Evolutionary conservation across 2,113 vertebrate genomes (phyloP).

Genomic region (Microtus oregoni): DNA sequence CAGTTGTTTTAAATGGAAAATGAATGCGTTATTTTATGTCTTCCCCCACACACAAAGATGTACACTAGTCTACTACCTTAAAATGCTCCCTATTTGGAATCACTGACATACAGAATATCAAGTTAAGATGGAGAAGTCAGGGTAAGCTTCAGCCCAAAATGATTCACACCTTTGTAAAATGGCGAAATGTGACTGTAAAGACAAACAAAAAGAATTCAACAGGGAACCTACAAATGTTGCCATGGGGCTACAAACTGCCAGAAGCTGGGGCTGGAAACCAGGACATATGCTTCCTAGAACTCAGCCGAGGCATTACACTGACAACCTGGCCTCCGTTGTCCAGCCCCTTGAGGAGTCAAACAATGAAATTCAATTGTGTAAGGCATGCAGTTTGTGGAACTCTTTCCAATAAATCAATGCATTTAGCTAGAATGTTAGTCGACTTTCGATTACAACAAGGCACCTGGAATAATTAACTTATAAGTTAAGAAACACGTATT

Average conservation of each 20-base stretch:
- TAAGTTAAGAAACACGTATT: background rate
- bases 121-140: background rate
- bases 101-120: background rate
- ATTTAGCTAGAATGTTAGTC: background rate
- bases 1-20: conserved; percentile 9
- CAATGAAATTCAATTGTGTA: background rate
- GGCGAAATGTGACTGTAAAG: background rate
- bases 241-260: background rate
- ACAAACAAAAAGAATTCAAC: background rate
- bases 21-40: background rate
- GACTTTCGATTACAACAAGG: background rate
- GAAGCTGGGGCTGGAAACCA: background rate
- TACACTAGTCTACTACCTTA: background rate
- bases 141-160: background rate
- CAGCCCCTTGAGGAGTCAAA: background rate
- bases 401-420: background rate
- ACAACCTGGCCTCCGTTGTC: background rate
- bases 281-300: background rate
- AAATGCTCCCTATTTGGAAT: background rate
- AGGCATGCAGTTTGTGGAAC: rapidly evolving
- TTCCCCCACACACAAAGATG: background rate
- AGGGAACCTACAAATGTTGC: background rate
- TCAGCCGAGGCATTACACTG: background rate
- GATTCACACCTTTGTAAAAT: background rate
- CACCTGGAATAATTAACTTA: background rate